Percentiles rank a stretch among this genome's conserved stretches.
These are phyloP conservation scores for Acanthosepion pharaonis DNA, from an alignment of 2,888 invertebrate species.

Conservation along the genomic window DNA sequence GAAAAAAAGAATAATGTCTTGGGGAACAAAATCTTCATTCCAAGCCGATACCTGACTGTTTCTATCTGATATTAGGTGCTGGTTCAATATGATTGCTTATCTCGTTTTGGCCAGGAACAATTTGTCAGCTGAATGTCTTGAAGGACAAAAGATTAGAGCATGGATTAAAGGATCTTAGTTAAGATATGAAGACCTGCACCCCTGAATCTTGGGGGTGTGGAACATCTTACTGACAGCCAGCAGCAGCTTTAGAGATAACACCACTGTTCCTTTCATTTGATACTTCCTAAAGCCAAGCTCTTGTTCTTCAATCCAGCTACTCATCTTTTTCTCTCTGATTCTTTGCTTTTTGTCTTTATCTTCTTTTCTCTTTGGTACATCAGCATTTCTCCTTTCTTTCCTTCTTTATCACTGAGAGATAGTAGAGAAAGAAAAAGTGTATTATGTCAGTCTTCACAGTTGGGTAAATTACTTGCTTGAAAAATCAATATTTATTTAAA, in stretches of 20 bases:
- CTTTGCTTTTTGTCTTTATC: neutral
- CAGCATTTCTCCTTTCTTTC: neutral
- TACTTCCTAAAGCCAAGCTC: neutral
- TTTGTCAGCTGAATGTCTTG: neutral
- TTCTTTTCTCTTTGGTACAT: neutral
- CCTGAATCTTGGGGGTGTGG: neutral
- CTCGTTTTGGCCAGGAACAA: neutral
- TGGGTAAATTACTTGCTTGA: no score
- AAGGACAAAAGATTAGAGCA: neutral
- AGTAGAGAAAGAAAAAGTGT: no score
- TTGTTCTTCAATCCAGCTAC: neutral
- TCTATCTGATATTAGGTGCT: neutral
- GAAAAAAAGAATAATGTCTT: neutral
- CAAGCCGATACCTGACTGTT: neutral
- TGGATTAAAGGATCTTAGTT: neutral
- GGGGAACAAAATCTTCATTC: neutral
- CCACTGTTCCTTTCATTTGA: neutral
- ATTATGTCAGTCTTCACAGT: no score
- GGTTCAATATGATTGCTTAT: neutral
- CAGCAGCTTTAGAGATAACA: neutral
- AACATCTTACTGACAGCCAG: neutral
- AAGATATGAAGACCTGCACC: neutral
- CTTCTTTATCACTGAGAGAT: neutral
- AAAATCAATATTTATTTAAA: no score
- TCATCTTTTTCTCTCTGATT: neutral